Conservation (phyloP, 2,888 invertebrate genomes). For the Harmothoe impar region DNA sequence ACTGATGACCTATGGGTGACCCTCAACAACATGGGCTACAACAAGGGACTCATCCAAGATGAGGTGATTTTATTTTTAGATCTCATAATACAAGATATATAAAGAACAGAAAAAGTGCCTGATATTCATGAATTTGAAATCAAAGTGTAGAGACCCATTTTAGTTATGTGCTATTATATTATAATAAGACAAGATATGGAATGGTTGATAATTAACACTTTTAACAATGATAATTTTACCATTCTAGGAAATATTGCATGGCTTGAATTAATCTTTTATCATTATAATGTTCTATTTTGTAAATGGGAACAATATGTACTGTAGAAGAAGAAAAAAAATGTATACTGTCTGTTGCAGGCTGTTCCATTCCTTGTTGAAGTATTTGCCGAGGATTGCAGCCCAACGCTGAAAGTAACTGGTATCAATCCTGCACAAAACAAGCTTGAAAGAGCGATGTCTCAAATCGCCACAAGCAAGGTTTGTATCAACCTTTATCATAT, state of each 20-base stretch:
- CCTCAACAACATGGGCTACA: constrained; percentile 83
- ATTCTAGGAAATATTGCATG: no score
- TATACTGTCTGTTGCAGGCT: constrained; percentile 77
- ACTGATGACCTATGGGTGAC: constrained; percentile 84
- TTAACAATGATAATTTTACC: no score
- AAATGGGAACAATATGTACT: no score
- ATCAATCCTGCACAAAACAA: constrained; percentile 71
- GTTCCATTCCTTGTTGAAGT: constrained; percentile 79
- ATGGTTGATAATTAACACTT: no score
- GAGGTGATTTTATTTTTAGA: constrained; percentile 75
- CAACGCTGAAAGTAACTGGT: constrained; percentile 74
- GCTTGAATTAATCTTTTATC: no score
- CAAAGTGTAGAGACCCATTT: neutral
- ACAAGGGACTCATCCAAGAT: constrained; percentile 80
- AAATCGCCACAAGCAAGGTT: constrained; percentile 77
- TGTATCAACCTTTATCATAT: no score
- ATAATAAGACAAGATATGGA: no score
- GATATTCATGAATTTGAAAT: neutral
- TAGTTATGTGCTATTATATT: neutral
- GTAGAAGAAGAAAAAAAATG: no score
- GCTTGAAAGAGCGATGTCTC: constrained; percentile 74
- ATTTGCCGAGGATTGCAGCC: constrained; percentile 76
- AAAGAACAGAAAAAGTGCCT: neutral
- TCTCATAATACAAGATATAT: neutral
- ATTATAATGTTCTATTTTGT: no score